A percentile compares a stretch with the other conserved stretches of the same genome.
These are phyloP conservation scores for human DNA, from an alignment of 2,113 vertebrate genomes.

Conservation along the genomic window GRCh38 chr5:88448001-88448500, in stretches of 20 bases:
- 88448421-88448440: neutral
- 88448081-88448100: neutral
- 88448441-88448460: neutral
- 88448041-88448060: constrained; percentile 46
- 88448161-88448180: constrained; percentile 49
- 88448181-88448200: constrained; percentile 45
- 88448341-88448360: neutral
- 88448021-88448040: neutral
- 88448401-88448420: neutral
- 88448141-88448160: constrained; percentile 59
- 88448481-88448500: neutral
- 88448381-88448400: neutral
- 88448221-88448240: constrained; percentile 28
- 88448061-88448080: constrained; percentile 49
- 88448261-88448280: neutral
- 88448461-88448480: neutral
- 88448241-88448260: constrained; percentile 36
- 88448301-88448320: neutral
- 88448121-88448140: neutral
- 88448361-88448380: neutral
- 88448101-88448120: neutral
- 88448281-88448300: constrained; percentile 22
- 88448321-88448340: constrained; percentile 22
- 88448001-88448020: constrained; percentile 3
- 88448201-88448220: constrained; percentile 37